phyloP scores from a whole-genome alignment of 2,888 invertebrate genomes.

The Dicranocentrus wangi region DNA sequence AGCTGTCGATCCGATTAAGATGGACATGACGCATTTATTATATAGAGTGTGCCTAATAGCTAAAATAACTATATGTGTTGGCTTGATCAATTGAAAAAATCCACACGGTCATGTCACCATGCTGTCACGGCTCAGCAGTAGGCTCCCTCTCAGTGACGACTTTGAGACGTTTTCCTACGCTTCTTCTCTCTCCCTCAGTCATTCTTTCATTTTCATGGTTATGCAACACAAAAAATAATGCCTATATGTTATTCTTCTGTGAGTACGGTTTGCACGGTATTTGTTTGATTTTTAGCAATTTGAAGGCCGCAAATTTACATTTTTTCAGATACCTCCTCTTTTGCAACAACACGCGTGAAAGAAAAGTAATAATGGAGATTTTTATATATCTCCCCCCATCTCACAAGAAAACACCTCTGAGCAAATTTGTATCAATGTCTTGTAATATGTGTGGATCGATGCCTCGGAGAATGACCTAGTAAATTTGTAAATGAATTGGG shows the following conservation, averaged over 20 bases:
- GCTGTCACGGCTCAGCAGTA: neutral
- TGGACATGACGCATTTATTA: conserved; percentile 19
- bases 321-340: no score
- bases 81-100: neutral
- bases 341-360: neutral
- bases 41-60: neutral
- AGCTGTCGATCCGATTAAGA: conserved; percentile 13
- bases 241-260: neutral
- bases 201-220: conserved; percentile 37
- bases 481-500: neutral
- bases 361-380: neutral
- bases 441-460: neutral
- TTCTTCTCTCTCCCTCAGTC: conserved; percentile 1
- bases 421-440: conserved; percentile 11
- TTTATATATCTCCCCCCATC: conserved; percentile 4
- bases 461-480: conserved; percentile 2
- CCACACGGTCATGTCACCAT: neutral
- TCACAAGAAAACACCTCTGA: neutral
- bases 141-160: neutral
- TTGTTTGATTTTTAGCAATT: conserved; percentile 19
- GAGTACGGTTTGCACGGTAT: neutral
- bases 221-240: conserved; percentile 28
- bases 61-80: conserved; percentile 2
- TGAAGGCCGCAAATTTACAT: conserved; percentile 16
- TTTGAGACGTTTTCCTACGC: conserved; percentile 6